Base-by-base conservation (phyloP, 2,888 invertebrate genomes). In the Cephus runcator region DNA sequence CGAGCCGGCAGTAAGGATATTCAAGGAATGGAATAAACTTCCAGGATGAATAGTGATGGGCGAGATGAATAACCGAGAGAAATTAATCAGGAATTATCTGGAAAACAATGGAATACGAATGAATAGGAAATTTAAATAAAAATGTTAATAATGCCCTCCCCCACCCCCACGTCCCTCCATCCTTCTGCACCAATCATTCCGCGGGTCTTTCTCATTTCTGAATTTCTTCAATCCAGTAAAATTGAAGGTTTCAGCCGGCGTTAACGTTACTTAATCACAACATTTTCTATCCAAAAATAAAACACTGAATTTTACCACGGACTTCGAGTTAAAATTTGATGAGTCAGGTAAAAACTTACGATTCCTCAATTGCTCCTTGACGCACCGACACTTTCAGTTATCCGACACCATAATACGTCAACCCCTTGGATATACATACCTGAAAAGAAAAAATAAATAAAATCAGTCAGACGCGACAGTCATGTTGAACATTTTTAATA, bases 41-140 rank as follows among this genome's bases (percentile, higher is more conserved):
- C 79, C 77, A 77, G 79, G 79, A 80, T 83, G 82, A 84, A 84
- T 82, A 79, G 79, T 77, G 80, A 79, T 73, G 79, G 75, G 77
- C 15, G 77, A 80, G 79, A 81, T 80, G 81, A 83, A 82, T 84
- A 82, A 80, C 82, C 78, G 68, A 79, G 81, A 80, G 83, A 82
- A 84, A 84, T 84, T 81, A 77, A 77, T 78, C 75, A 78, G 78
- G 73, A 78, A 78, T 76, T 78, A 78, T 68, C 40, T 31, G 56
- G 75, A 33, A 76, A 78, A 78, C 76, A 78, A 78, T 75, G 71
- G 75, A 76, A 73, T 76, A 75, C 73, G 75, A 75, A 75, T 78
- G 78, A 73, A 76, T 78, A 31, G 78, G 69, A 78, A 73, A 73
- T 81, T 83, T 81, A 79, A 82, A 79, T 84, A 80, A 82, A 80